Evolutionary conservation across 1,140 invertebrate genomes (phyloP).

Genomic region (Tetragonula clypearis): DNA sequence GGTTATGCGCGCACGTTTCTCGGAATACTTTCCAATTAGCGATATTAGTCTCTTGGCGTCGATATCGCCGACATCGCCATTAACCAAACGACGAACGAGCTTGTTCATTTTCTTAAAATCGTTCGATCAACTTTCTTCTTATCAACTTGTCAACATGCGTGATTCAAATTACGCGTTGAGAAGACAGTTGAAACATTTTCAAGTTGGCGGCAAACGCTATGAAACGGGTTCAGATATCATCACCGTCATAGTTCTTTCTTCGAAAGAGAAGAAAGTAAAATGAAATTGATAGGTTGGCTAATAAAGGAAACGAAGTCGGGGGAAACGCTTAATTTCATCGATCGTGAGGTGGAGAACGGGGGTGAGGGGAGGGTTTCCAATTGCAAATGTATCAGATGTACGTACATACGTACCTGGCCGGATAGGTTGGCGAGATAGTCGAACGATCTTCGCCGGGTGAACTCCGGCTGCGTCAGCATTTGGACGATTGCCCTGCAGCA

Average conservation of each 20-base stretch:
- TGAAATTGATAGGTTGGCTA: background rate
- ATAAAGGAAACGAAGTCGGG: slow-evolving; percentile 15
- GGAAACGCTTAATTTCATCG: slow-evolving; percentile 66
- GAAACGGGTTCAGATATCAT: background rate
- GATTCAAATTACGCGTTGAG: too few species aligned
- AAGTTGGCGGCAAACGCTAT: background rate
- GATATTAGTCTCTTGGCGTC: background rate
- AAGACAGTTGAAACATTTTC: background rate
- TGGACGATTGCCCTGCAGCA: slow-evolving; percentile 63
- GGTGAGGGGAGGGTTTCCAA: slow-evolving; percentile 37
- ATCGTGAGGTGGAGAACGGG: background rate
- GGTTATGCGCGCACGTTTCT: background rate
- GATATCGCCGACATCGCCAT: background rate
- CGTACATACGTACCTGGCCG: slow-evolving; percentile 51
- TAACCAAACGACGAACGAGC: background rate
- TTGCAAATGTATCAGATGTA: slow-evolving; percentile 72
- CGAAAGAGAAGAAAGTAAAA: background rate
- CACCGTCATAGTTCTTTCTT: too few species aligned
- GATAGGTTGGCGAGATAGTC: slow-evolving; percentile 37
- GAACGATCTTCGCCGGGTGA: slow-evolving; percentile 53
- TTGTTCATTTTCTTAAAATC: background rate
- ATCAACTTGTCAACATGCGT: background rate
- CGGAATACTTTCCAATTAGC: background rate
- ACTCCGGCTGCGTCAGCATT: slow-evolving; percentile 67
- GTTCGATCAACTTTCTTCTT: background rate